Percentiles rank a stretch among this genome's conserved stretches.
Conservation (phyloP, 2,797 vertebrate species). For the Gymnothorax reevesii region DNA sequence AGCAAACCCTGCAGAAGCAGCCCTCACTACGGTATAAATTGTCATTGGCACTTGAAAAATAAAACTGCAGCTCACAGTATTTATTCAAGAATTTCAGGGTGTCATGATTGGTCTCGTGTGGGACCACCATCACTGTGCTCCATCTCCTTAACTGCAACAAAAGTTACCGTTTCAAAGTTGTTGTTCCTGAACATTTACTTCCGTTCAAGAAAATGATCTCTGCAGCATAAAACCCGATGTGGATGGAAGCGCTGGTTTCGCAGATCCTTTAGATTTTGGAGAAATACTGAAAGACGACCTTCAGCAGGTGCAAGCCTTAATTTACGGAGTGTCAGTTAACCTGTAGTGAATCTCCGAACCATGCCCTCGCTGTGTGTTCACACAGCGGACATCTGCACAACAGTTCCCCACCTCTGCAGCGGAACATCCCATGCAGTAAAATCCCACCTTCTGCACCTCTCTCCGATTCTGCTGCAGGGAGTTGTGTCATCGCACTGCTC, state of each 20-base stretch:
- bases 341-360: not conserved
- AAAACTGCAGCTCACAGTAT: not conserved
- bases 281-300: not conserved
- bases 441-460: not conserved
- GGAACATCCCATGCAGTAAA: not conserved
- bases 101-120: too few species aligned
- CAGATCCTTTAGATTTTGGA: too few species aligned
- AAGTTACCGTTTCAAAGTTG: not conserved
- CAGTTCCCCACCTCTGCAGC: not conserved
- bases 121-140: not conserved
- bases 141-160: not conserved
- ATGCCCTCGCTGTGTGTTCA: not conserved
- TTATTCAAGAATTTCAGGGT: too few species aligned
- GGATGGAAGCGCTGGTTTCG: not conserved
- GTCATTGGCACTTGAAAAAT: not conserved
- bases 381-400: not conserved
- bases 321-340: not conserved
- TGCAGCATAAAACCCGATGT: not conserved
- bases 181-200: not conserved
- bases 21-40: not conserved
- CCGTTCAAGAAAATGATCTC: not conserved
- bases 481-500: not conserved
- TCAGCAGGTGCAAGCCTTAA: not conserved
- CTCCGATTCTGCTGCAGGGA: not conserved
- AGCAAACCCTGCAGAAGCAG: too few species aligned